Evolutionary conservation across 2,888 invertebrate genomes (phyloP), one percentile per base, ranked within the genome.

Genomic region (Mythimna pallens): DNA sequence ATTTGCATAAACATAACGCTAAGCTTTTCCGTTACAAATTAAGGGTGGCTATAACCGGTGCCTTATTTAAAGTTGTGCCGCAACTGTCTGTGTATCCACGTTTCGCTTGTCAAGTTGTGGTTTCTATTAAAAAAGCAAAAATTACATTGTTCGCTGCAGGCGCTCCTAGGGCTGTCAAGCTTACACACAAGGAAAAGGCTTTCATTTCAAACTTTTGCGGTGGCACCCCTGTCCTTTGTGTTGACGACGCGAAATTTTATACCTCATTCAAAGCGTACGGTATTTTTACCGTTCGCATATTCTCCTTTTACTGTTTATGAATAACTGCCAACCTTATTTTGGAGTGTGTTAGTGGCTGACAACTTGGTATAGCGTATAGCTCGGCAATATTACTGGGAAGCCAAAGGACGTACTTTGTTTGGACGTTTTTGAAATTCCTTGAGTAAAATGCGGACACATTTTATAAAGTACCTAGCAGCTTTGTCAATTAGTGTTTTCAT

Each of bases 121-220:
- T 84, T 90, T 86, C 83, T 90, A 88, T 88, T 87, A 89, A 89
- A 90, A 89, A 89, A 89, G 86, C 86, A 88, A 89, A 90, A 90
- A 90, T 89, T 88, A 89, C 88, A 88, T 89, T 87, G 89, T 88
- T 88, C 80, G 85, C 86, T 85, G 84, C 84, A 85, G 84, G 87
- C 87, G 76, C 80, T 85, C 74, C 70, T 65, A 81, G 87, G 89
- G 89, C 85, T 89, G 89, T 87, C 89, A 89, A 86, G 89, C 87
- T 84, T 76, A 73, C 75, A 82, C 65, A 81, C 75, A 87, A 86
- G 86, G 81, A 81, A 83, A 84, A 86, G 75, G 80, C 85, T 89
- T 88, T 86, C 83, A 85, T 89, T 88, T 78, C 71, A 83, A 87
- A 90, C 88, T 89, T 90, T 87, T 89, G 89, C 85, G 84, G 87